Conservation (phyloP, 1,140 invertebrate genomes). For the Drosophila mauritiana region DNA sequence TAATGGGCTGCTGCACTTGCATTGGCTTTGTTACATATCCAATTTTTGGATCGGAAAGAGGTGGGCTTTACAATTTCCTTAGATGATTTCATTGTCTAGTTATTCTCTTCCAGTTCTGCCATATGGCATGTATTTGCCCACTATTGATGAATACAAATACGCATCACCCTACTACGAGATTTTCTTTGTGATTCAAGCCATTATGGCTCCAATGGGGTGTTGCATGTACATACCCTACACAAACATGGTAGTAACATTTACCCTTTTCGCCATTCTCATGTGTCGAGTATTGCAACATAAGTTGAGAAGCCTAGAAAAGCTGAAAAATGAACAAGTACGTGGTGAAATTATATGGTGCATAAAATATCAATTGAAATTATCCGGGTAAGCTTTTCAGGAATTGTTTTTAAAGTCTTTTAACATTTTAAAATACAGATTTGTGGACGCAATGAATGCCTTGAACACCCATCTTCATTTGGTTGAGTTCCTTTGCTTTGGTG, state of each 20-base stretch:
- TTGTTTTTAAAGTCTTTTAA: not conserved
- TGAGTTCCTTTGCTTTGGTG: conserved; percentile 74
- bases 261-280: conserved; percentile 75
- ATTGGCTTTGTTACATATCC: conserved; percentile 76
- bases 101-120: conserved; percentile 56
- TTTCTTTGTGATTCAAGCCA: conserved; percentile 70
- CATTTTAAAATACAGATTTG: conserved; percentile 33
- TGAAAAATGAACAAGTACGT: conserved; percentile 25
- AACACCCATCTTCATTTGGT: conserved; percentile 69
- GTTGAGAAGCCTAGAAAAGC: conserved; percentile 41
- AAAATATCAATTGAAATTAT: conserved; percentile 64
- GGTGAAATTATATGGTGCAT: conserved; percentile 68
- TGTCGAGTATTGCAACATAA: conserved; percentile 68
- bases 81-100: not conserved
- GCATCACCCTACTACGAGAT: conserved; percentile 69
- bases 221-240: conserved; percentile 81
- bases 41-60: conserved; percentile 67
- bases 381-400: conserved; percentile 35
- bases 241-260: conserved; percentile 75
- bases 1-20: conserved; percentile 70
- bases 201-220: conserved; percentile 79
- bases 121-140: conserved; percentile 73
- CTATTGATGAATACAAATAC: conserved; percentile 74
- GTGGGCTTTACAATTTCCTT: conserved; percentile 22
- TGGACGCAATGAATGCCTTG: conserved; percentile 64